Evolutionary conservation across 2,797 vertebrate species (phyloP), one percentile per base, ranked within the genome.

Genomic region (Cyclopterus lumpus): DNA sequence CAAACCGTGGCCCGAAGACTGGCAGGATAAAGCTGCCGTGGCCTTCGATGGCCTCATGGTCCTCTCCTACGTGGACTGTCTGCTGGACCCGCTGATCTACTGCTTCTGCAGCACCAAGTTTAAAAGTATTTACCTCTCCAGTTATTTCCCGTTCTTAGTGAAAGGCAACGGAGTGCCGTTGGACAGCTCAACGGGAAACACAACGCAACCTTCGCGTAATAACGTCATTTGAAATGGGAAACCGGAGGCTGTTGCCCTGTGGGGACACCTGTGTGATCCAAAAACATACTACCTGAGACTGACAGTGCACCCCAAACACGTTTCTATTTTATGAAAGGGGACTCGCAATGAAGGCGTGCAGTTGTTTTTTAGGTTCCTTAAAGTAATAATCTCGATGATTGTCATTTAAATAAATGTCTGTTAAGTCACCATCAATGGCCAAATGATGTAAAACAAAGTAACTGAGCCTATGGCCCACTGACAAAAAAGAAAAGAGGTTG

Each of bases 61-160:
- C 26, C 87, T 94, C 16, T 95, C 95, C 72, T 94, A 92, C 84
- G 66, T 95, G 62, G 94, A 95, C 84, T 94, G 93, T 20, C 80
- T 95, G 2, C 73, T 95, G 71, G 94, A 95, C 40, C 95, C 95
- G 0, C 84, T 95, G 1, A 59, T 95, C 68, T 95, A 95, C 89
- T 95, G 95, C 84, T 93, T 95, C 84, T 93, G 93, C 51, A 95
- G 92, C 87, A 94, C 93, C 57, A 94, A 94, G 85, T 95, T 95
- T 34, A 95, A 95, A 75, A 61, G 61, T 0, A 36, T 95, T 6
- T 95, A 95, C 26, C 32, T 94, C 26, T 55, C 82, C 18, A 92
- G 22, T 6, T 94, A 93, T 67, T 92, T 94, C 48, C 92, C 93
- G 0, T 94, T 73, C 72, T 62, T 94, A 4, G 0, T 61, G 32